A percentile compares a stretch with the other conserved stretches of the same genome.
Conservation (phyloP, 2,797 vertebrate genomes). For the Eulemur albifrons region DNA sequence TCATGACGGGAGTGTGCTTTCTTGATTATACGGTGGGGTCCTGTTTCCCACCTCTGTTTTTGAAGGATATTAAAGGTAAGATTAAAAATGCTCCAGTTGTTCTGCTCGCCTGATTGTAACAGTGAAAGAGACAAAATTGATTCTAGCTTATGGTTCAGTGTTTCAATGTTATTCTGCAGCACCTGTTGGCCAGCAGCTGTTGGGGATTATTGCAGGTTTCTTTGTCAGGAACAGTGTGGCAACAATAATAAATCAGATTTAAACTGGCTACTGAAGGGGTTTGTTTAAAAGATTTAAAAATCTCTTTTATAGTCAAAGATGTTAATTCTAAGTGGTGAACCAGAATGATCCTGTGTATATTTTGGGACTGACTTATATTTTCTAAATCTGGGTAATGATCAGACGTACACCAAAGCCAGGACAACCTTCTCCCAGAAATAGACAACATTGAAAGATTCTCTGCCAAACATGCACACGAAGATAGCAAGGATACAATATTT, state of each 20-base stretch:
- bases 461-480: background rate
- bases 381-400: background rate
- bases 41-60: conserved; percentile 67
- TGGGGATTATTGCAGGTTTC: conserved; percentile 73
- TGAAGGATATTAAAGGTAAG: conserved; percentile 75
- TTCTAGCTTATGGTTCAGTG: conserved; percentile 50
- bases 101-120: conserved; percentile 52
- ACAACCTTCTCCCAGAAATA: background rate
- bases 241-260: conserved; percentile 73
- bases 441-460: background rate
- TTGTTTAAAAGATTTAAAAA: conserved; percentile 52
- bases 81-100: conserved; percentile 73
- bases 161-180: conserved; percentile 49
- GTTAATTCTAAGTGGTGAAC: conserved; percentile 62
- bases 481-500: background rate
- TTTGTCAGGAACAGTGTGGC: conserved; percentile 64
- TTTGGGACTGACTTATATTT: background rate
- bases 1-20: conserved; percentile 47
- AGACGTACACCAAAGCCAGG: background rate
- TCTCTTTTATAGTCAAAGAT: conserved; percentile 43
- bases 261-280: conserved; percentile 39
- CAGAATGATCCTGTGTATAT: background rate
- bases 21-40: conserved; percentile 57
- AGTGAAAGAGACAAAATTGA: conserved; percentile 68
- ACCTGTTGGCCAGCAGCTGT: conserved; percentile 78